Evolutionary conservation across 2,797 vertebrate genomes (phyloP).

Genomic region (Cetoscarus ocellatus): DNA sequence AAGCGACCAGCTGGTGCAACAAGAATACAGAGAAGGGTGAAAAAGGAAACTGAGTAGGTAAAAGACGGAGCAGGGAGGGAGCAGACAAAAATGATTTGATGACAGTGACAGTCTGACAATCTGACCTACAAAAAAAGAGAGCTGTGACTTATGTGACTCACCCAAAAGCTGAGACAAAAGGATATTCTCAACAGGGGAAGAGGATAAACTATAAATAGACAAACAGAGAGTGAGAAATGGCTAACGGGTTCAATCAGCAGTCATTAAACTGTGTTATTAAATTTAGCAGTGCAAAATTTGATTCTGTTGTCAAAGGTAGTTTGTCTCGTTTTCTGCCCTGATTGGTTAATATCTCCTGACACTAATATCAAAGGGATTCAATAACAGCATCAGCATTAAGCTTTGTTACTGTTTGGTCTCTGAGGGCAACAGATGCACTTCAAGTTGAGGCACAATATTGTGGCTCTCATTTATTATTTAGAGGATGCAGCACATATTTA

Average conservation of each 20-base stretch:
- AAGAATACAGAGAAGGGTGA: constrained; percentile 13
- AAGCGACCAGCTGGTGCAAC: constrained; percentile 28
- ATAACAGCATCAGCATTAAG: constrained; percentile 58
- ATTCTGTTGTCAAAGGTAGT: constrained; percentile 53
- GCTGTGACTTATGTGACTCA: constrained; percentile 26
- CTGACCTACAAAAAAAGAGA: constrained; percentile 28
- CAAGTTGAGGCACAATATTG: constrained; percentile 23
- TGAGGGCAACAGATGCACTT: constrained; percentile 33
- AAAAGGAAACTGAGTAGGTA: constrained; percentile 6
- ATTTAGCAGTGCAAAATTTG: constrained; percentile 48
- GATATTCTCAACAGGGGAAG: not conserved
- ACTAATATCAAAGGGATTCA: constrained; percentile 32
- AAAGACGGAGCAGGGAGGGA: constrained; percentile 15
- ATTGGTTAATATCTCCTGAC: constrained; percentile 56
- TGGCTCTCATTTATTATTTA: constrained; percentile 53
- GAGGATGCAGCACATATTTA: constrained; percentile 27
- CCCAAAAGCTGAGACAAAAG: not conserved
- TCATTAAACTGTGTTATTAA: constrained; percentile 58
- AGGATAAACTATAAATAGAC: constrained; percentile 23
- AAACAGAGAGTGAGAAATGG: constrained; percentile 35
- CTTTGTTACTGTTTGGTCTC: constrained; percentile 55
- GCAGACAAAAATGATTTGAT: not conserved
- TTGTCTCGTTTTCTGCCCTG: constrained; percentile 40
- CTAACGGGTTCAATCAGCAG: constrained; percentile 37
- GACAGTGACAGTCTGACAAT: not conserved